Conservation (phyloP, 1,140 invertebrate genomes). For the Listronotus oregonensis region DNA sequence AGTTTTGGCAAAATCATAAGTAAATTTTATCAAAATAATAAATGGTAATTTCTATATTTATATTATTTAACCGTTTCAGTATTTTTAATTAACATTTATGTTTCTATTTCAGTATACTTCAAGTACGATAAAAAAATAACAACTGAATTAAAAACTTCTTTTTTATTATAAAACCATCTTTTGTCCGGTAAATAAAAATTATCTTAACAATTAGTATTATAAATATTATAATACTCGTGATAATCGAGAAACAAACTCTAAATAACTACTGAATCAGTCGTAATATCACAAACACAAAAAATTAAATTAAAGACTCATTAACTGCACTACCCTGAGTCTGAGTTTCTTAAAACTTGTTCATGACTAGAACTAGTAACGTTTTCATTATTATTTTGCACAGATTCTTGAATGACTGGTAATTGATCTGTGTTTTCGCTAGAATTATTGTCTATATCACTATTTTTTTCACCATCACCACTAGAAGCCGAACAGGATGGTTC, state of each 20-base stretch:
- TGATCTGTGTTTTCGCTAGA: constrained; percentile 8
- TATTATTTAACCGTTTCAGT: too few species aligned
- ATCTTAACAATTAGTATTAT: constrained; percentile 24
- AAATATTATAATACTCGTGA: constrained; percentile 37
- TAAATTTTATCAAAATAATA: too few species aligned
- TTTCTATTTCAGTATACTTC: too few species aligned
- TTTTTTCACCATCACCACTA: constrained; percentile 3
- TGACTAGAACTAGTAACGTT: constrained; percentile 25
- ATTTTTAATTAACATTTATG: too few species aligned
- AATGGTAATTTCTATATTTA: too few species aligned
- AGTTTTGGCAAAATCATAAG: too few species aligned
- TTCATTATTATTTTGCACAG: constrained; percentile 20
- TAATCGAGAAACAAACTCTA: constrained; percentile 6
- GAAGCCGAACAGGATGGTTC: constrained; percentile 3
- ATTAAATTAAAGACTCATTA: constrained; percentile 7
- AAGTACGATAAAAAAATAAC: neutral
- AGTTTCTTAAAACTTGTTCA: constrained; percentile 9
- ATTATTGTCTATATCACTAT: constrained; percentile 3
- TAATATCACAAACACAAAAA: constrained; percentile 31
- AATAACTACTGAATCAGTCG: constrained; percentile 29
- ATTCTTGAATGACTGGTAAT: neutral
- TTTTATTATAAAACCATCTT: constrained; percentile 33
- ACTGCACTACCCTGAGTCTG: constrained; percentile 11
- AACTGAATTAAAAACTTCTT: constrained; percentile 20
- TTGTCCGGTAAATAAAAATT: constrained; percentile 23